Percentiles rank a stretch among this genome's conserved stretches.
These are phyloP conservation scores for Epistrophe eligans DNA, from an alignment of 2,888 invertebrate species.

Conservation along the genomic window DNA sequence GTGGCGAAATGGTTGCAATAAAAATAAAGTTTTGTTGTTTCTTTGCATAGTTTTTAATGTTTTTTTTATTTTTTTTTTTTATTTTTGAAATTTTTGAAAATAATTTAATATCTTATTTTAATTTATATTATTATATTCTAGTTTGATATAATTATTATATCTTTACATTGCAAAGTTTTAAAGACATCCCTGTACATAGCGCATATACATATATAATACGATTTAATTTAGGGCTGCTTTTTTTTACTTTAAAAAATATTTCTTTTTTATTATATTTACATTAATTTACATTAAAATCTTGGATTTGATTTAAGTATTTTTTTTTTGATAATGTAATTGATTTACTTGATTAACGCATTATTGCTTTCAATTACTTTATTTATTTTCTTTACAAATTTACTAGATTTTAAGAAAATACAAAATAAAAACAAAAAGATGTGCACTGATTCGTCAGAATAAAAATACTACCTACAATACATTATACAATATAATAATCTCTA, in stretches of 20 bases:
- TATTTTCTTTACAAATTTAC: slow-evolving; percentile 24
- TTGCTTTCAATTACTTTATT: slow-evolving; percentile 65
- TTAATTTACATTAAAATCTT: slow-evolving; percentile 41
- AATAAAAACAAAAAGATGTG: slow-evolving; percentile 50
- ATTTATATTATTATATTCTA: slow-evolving; percentile 21
- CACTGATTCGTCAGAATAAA: slow-evolving; percentile 60
- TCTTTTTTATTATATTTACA: slow-evolving; percentile 46
- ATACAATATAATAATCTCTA: slow-evolving; percentile 8
- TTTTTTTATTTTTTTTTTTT: slow-evolving; percentile 20
- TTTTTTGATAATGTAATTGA: slow-evolving; percentile 45
- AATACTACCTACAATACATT: slow-evolving; percentile 27
- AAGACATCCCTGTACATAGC: slow-evolving; percentile 41
- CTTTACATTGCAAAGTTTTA: slow-evolving; percentile 67
- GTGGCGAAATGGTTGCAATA: neutral
- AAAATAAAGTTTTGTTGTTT: neutral
- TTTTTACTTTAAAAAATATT: slow-evolving; percentile 6
- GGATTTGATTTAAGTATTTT: slow-evolving; percentile 34
- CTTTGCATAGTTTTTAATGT: slow-evolving; percentile 48
- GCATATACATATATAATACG: slow-evolving; percentile 34
- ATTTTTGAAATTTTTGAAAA: slow-evolving; percentile 54
- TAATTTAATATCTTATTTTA: slow-evolving; percentile 70
- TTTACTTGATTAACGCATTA: slow-evolving; percentile 52
- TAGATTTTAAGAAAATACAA: slow-evolving; percentile 34
- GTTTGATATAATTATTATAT: slow-evolving; percentile 26
- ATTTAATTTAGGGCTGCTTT: slow-evolving; percentile 42